Evolutionary conservation across 1,140 invertebrate species (phyloP), one percentile per base, ranked within the genome.

Genomic region (Caenorhabditis briggsae): DNA sequence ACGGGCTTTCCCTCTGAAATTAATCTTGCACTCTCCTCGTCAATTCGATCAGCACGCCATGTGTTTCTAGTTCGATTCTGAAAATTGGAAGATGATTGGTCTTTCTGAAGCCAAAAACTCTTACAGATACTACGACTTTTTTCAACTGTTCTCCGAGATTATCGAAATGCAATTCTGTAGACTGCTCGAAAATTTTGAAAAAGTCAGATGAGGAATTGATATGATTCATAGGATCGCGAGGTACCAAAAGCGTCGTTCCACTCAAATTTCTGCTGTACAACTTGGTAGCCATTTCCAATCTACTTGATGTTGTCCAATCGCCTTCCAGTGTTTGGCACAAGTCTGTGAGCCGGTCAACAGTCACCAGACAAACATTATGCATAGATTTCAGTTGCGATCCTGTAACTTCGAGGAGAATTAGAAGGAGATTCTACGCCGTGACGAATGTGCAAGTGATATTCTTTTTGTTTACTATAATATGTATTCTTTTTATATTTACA

Each of bases 91-190:
- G 33, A 33, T 33, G 33, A 33, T 33, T 33, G 33, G 33, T 33
- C 33, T 33, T 33, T 33, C 33, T 33, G 33, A 33, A 33, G 33
- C 1, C 33, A 33, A 33, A 33, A 33, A 33, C 33, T 33, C 85
- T 53, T 11, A 90, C 84, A n/a, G 33, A 41, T 33, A 20, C 16
- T 14, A 20, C 12, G 25, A 33, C 61, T 8, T 61, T 86, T 16
- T 96, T 94, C 64, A 98, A 93, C 93, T 98, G 97, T 86, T 95
- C 94, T 88, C 97, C 96, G 65, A 97, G 94, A 90, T 95, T 94
- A 1, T 95, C 94, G 93, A 98, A 97, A 93, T 97, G 96, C 91
- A 97, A 96, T 93, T 97, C 96, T 59, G 94, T 94, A 25, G 94
- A 93, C 83, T 92, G 92, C 64, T 93, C 92, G 90, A 94, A 94